Evolutionary conservation across 2,113 vertebrate species (phyloP), one percentile per base, ranked within the genome.

Genomic region (Monarcha castaneiventris): DNA sequence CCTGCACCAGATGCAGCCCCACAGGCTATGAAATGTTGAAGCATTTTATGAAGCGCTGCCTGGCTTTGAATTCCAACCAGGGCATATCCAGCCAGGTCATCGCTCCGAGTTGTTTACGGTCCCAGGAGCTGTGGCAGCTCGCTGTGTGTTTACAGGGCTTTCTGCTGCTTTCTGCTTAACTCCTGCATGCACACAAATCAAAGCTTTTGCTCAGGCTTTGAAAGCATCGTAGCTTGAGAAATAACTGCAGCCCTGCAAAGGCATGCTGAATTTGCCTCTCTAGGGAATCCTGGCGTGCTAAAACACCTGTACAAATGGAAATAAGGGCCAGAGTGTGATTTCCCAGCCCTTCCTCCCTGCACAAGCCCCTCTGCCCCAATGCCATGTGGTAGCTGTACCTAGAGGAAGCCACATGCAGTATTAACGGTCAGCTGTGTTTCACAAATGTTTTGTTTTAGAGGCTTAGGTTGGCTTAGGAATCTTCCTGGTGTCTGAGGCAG

Each of bases 1-100:
- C 67, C 85, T 90, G 94, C 93, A 96, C 78, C 93, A 96, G 95
- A 92, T 96, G 94, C 91, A 96, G 85, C 63, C 73, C 95, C 83
- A 89, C 67, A 61, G 95, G 93, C 92, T 90, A 94, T 77, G 83
- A 92, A 94, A 96, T 1, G 7, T 41, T 96, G 84, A 76, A 96
- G 94, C 35, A 0, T 88, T 93, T 93, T 71, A 59, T 7, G 6
- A 71, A 81, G 86, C 33, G 1, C 59, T 81, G 89, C 83, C 64
- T 92, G 39, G 68, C 95, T 88, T 79, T 95, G 94, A 90, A 86
- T 92, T 85, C 93, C 84, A 81, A 89, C 67, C 76, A 51, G 77
- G 90, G 82, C 85, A 72, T 19, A 94, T 77, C 90, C 91, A 90
- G 94, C 93, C 94, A 92, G 94, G 94, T 90, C 95, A 89, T 81